A percentile compares a stretch with the other conserved stretches of the same genome.
Evolutionary conservation across 2,888 invertebrate species (phyloP).

Genomic region (Cryptocheilus praepositus): DNA sequence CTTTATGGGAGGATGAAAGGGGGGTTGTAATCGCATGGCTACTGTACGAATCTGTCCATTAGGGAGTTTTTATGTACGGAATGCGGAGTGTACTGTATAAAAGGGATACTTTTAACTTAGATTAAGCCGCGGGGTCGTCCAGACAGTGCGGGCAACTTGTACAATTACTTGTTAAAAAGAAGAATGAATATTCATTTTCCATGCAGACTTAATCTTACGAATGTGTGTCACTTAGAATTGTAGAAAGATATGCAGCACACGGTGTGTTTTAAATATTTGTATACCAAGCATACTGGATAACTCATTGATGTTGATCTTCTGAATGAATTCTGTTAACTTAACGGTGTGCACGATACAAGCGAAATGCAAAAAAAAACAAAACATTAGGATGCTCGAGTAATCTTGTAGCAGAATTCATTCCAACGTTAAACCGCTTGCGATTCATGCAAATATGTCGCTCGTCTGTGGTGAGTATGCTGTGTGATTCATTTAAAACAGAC

Average conservation of each 20-base stretch:
- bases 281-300: slow-evolving; percentile 34
- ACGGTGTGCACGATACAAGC: not conserved
- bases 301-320: slow-evolving; percentile 17
- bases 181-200: slow-evolving; percentile 48
- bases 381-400: slow-evolving; percentile 7
- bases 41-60: slow-evolving; percentile 7
- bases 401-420: slow-evolving; percentile 38
- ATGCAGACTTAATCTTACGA: slow-evolving; percentile 43
- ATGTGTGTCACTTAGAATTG: slow-evolving; percentile 43
- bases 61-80: slow-evolving; percentile 24
- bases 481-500: slow-evolving; percentile 66
- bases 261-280: slow-evolving; percentile 62
- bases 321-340: slow-evolving; percentile 27
- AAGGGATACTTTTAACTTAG: slow-evolving; percentile 36
- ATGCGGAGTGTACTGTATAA: slow-evolving; percentile 36
- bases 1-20: not conserved
- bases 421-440: not conserved
- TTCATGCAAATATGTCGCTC: slow-evolving; percentile 9
- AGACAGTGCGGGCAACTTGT: slow-evolving; percentile 48
- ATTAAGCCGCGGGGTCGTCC: slow-evolving; percentile 25
- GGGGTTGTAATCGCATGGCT: not conserved
- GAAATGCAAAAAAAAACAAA: slow-evolving; percentile 2
- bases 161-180: slow-evolving; percentile 50
- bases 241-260: slow-evolving; percentile 48
- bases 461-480: slow-evolving; percentile 36